Evolutionary conservation across 2,797 vertebrate species (phyloP).

Genomic region (Catamblyrhynchus diadema): DNA sequence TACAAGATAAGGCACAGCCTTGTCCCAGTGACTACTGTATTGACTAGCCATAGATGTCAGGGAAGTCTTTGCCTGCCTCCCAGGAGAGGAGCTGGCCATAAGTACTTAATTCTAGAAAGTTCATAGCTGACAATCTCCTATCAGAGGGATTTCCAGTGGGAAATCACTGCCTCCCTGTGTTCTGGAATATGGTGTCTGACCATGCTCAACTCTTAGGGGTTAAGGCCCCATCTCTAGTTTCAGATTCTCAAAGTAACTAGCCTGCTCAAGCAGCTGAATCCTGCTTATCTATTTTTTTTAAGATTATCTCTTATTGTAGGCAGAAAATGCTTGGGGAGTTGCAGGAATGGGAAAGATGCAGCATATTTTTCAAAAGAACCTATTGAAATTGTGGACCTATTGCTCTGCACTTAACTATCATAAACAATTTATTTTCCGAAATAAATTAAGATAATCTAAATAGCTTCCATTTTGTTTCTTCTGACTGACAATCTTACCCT

Average conservation of each 20-base stretch:
- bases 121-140: conserved; percentile 6
- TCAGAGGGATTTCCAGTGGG: background rate
- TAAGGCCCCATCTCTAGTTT: background rate
- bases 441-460: background rate
- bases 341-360: background rate
- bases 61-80: background rate
- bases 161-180: conserved; percentile 6
- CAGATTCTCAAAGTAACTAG: background rate
- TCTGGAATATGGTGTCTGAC: conserved; percentile 3
- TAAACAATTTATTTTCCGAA: background rate
- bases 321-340: background rate
- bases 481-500: background rate
- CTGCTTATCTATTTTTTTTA: background rate
- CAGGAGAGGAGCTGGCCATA: background rate
- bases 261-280: background rate
- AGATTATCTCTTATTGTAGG: background rate
- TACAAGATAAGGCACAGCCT: background rate
- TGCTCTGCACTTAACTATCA: background rate
- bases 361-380: background rate
- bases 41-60: background rate
- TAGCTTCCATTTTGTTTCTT: background rate
- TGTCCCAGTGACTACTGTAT: background rate
- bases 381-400: background rate
- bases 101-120: conserved; percentile 36
- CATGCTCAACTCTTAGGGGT: background rate